phyloP scores from a whole-genome alignment of 30 jellyfish, hydroid and myxozoan genomes.

The Turritopsis rubra region DNA sequence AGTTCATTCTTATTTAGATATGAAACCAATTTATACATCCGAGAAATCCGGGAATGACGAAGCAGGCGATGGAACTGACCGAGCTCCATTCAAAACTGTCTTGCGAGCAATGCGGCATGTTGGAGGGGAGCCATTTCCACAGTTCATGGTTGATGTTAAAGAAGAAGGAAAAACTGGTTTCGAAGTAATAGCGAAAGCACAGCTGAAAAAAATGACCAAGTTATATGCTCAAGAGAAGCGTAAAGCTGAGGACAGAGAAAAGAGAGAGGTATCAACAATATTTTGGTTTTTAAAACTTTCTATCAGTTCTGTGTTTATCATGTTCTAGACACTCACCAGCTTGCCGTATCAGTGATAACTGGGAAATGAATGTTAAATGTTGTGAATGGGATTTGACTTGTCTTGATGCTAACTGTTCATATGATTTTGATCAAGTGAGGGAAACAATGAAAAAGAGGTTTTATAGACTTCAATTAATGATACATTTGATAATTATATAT shows the following conservation, averaged over 20 bases:
- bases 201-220: conserved; percentile 74
- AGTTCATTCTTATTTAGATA: conserved; percentile 5
- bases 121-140: conserved; percentile 85
- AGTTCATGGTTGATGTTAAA: conserved; percentile 81
- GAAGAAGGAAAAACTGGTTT: conserved; percentile 57
- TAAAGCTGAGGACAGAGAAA: conserved; percentile 67
- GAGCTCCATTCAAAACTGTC: conserved; percentile 78
- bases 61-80: conserved; percentile 92
- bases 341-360: neutral
- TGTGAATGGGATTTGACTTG: neutral
- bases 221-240: conserved; percentile 65
- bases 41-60: conserved; percentile 88
- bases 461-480: too few relatives aligned
- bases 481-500: too few relatives aligned
- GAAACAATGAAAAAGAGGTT: too few relatives aligned
- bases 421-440: neutral
- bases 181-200: conserved; percentile 90
- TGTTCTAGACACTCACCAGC: neutral
- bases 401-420: neutral
- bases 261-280: conserved; percentile 56
- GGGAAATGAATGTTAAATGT: neutral
- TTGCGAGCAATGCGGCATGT: conserved; percentile 90
- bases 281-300: neutral
- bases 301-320: neutral
- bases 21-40: conserved; percentile 74